Evolutionary conservation across 2,888 invertebrate genomes (phyloP).

Genomic region (Gortyna flavago): DNA sequence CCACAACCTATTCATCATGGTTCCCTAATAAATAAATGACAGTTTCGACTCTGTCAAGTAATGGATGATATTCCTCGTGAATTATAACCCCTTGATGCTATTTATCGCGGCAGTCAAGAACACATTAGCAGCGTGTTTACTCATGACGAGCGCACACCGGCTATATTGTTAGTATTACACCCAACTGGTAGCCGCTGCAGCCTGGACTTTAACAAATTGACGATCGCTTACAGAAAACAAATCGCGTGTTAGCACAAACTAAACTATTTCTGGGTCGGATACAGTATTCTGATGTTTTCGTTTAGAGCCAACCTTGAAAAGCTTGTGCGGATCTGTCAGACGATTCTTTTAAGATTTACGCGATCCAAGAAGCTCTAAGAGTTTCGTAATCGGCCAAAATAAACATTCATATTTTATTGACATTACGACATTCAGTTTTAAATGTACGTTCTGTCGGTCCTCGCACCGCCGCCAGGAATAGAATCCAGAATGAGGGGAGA

Average conservation of each 20-base stretch:
- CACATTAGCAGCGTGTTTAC: slow-evolving; percentile 70
- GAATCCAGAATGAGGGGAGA: slow-evolving; percentile 82
- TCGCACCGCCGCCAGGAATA: slow-evolving; percentile 80
- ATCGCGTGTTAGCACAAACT: slow-evolving; percentile 66
- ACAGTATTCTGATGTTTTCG: slow-evolving; percentile 81
- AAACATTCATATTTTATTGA: slow-evolving; percentile 89
- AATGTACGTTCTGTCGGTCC: slow-evolving; percentile 76
- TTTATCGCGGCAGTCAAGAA: slow-evolving; percentile 50
- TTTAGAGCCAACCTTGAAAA: slow-evolving; percentile 81
- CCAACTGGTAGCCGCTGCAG: slow-evolving; percentile 68
- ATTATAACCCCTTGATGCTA: slow-evolving; percentile 39
- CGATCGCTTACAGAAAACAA: slow-evolving; percentile 76
- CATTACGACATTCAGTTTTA: slow-evolving; percentile 87
- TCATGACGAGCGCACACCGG: slow-evolving; percentile 61
- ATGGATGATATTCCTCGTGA: slow-evolving; percentile 43
- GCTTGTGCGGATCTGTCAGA: slow-evolving; percentile 78
- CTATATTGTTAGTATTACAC: slow-evolving; percentile 70
- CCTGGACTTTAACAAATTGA: slow-evolving; percentile 72
- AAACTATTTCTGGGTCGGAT: slow-evolving; percentile 83
- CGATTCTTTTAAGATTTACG: slow-evolving; percentile 85
- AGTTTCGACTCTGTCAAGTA: slow-evolving; percentile 47
- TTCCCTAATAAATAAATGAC: slow-evolving; percentile 46
- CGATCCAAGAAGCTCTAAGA: slow-evolving; percentile 78
- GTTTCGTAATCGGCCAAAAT: slow-evolving; percentile 89
- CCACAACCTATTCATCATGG: slow-evolving; percentile 22